Base-by-base conservation (phyloP, 2,888 invertebrate genomes). In the Meganola albula region DNA sequence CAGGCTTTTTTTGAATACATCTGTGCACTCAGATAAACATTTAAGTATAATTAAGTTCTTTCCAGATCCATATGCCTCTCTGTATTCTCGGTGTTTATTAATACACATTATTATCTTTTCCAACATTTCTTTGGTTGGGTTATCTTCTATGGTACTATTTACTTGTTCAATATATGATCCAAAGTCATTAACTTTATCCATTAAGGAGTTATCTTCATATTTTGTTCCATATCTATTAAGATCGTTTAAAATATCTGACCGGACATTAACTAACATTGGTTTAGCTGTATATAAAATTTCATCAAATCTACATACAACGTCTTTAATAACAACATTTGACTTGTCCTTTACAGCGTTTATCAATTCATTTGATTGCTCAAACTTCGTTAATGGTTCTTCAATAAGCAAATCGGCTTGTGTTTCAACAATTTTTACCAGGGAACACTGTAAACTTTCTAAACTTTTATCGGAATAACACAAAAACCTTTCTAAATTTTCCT, bases 21-120 rank as follows among this genome's bases (percentile, higher is more conserved):
- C 60, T 3, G 60, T 61, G 48, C 79, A 82, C 42, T 80, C 77
- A 27, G 74, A 64, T 12, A 84, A 44, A 53, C 74, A 78, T 59
- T 80, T 76, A 0, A 79, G 36, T 30, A 79, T 33, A 16, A 84
- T 74, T 10, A 83, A 53, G 1, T 51, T 59, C 48, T 75, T 76
- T 2, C 74, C 74, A 10, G 60, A 58, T 5, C 72, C 71, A 5
- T 41, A 48, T 1, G 74, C 70, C 39, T 71, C 63, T 58, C 69
- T 74, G 33, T 63, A 74, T 24, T 72, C 65, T 34, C 68, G 51
- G 48, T 80, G 71, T 44, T 69, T 70, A 18, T 59, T 52, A 27
- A 80, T 51, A 40, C 73, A 73, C 8, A 10, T 29, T 12, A 53
- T 44, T 21, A 77, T 20, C 30, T 63, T 63, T 12, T 57, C 40